Evolutionary conservation across 2,797 vertebrate genomes (phyloP).

Genomic region (Enteromius radiatus): DNA sequence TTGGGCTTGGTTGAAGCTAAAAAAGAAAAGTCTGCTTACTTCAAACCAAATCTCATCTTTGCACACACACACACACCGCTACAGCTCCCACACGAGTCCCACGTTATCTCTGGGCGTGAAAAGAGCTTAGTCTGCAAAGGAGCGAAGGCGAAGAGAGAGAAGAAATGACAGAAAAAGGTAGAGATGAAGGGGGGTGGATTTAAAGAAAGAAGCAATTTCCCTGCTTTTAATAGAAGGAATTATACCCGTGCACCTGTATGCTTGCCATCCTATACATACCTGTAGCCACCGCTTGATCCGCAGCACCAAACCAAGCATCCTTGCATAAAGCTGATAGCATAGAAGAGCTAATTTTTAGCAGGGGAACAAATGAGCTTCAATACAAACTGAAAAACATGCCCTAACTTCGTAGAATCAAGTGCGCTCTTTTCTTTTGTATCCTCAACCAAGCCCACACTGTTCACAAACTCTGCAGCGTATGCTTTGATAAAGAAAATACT

Average conservation of each 20-base stretch:
- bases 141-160: constrained; percentile 32
- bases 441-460: not conserved
- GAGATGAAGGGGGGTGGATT: not conserved
- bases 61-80: constrained; percentile 7
- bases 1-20: constrained; percentile 30
- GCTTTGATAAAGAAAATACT: constrained; percentile 20
- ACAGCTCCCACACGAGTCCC: constrained; percentile 34
- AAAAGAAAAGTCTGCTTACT: constrained; percentile 21
- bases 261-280: constrained; percentile 39
- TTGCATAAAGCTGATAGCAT: constrained; percentile 32
- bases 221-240: constrained; percentile 52
- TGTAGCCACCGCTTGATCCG: constrained; percentile 4
- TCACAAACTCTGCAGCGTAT: not conserved
- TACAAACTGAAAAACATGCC: not conserved
- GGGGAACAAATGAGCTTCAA: constrained; percentile 33
- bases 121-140: constrained; percentile 54
- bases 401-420: not conserved
- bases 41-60: constrained; percentile 42
- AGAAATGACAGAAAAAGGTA: constrained; percentile 14
- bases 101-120: constrained; percentile 46
- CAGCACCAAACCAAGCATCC: constrained; percentile 13
- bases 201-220: constrained; percentile 50
- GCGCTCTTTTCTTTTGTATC: not conserved
- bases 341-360: constrained; percentile 25
- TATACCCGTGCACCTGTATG: constrained; percentile 37